Evolutionary conservation across 1,140 invertebrate genomes (phyloP), one percentile per base, ranked within the genome.

Genomic region (Metaphire vulgaris): DNA sequence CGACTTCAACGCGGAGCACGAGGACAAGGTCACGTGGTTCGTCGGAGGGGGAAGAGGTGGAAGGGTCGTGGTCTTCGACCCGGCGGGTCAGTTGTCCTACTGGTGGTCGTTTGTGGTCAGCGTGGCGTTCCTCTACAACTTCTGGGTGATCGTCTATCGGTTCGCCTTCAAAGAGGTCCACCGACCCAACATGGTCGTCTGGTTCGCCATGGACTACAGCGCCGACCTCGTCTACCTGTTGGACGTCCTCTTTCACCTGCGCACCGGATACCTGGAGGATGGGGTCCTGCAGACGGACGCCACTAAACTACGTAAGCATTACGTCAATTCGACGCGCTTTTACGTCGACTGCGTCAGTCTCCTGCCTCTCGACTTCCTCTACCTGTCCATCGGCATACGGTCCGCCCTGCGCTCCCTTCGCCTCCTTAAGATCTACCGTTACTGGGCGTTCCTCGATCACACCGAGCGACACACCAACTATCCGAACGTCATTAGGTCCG

Each of bases 311-410:
- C 29, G 72, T 26, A 74, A 94, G 81, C 95, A 98, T 86, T 98
- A 99, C 87, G 97, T 97, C 92, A 98, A 98, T 89, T 96, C 94
- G 80, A 98, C 96, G 73, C 95, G 92, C 69, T 98, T 99, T 89
- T 98, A 99, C 89, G 94, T 98, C 86, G 97, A 99, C 89, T 97
- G 94, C 87, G 89, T 98, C 84, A 98, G 96, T 89, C 90, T 98
- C 83, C 88, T 98, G 83, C 97, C 97, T 78, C 89, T 98, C 83
- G 97, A 99, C 89, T 97, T 97, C 89, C 91, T 99, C 81, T 98
- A 98, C 88, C 89, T 98, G 82, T 98, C 96, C 83, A 95, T 98
- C 85, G 95, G 94, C 80, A 98, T 96, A 89, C 97, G 97, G 88
- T 98, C 96, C 83, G 95, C 98, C 81, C 89, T 98, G 79, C 90